Percentiles rank a stretch among this genome's conserved stretches.
Conservation (phyloP, 2,888 invertebrate genomes). For the Beris chalybata region DNA sequence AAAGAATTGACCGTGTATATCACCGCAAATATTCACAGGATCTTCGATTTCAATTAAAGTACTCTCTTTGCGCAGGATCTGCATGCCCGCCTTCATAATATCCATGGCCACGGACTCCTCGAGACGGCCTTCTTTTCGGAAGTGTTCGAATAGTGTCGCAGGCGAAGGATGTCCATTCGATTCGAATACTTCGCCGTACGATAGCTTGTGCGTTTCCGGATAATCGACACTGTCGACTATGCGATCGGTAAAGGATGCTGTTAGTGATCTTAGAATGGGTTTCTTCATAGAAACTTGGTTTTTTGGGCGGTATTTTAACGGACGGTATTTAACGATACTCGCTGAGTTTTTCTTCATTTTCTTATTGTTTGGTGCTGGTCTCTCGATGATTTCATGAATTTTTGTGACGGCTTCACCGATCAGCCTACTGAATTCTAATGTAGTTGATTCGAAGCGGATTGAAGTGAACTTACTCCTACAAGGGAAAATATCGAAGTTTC, state of each 20-base stretch:
- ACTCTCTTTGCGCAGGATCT: slow-evolving; percentile 69
- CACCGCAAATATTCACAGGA: slow-evolving; percentile 97
- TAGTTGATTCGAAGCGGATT: no score
- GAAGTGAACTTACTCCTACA: no score
- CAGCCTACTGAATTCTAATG: no score
- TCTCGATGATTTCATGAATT: no score
- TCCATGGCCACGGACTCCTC: slow-evolving; percentile 93
- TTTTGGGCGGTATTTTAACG: not conserved
- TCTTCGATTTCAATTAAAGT: slow-evolving; percentile 99
- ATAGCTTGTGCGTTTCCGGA: slow-evolving; percentile 93
- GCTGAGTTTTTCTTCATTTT: slow-evolving; percentile 6
- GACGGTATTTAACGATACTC: slow-evolving; percentile 4
- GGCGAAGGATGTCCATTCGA: slow-evolving; percentile 79
- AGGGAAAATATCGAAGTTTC: no score
- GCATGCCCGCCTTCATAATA: slow-evolving; percentile 92
- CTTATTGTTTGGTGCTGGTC: not conserved
- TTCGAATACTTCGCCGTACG: slow-evolving; percentile 73
- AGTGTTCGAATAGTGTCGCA: slow-evolving; percentile 94
- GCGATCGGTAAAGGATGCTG: slow-evolving; percentile 3
- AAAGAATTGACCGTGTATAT: slow-evolving; percentile 98
- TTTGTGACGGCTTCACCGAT: no score
- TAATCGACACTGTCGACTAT: slow-evolving; percentile 24
- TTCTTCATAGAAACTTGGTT: not conserved
- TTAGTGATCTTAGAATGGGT: not conserved
- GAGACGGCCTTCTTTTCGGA: slow-evolving; percentile 93